These are phyloP conservation scores for Nomada ferruginata DNA, from an alignment of 2,888 invertebrate genomes.

Conservation along the genomic window DNA sequence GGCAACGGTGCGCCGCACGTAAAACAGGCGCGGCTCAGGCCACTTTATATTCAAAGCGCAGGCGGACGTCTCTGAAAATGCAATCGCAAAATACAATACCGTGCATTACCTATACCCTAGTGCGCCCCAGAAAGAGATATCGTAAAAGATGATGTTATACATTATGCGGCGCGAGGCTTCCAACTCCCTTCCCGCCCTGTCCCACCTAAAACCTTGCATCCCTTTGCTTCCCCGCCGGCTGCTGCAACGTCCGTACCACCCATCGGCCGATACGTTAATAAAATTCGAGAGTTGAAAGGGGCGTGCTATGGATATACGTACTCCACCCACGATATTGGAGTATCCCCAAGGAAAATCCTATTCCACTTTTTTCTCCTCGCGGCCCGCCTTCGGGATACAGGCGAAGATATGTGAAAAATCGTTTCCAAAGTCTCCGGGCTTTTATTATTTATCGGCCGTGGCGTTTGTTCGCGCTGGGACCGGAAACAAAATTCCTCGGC, in stretches of 20 bases:
- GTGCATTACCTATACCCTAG: constrained; percentile 79
- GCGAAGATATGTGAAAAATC: constrained; percentile 74
- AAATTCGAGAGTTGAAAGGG: constrained; percentile 79
- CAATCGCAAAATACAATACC: constrained; percentile 84
- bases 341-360: constrained; percentile 75
- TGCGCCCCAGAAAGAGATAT: constrained; percentile 78
- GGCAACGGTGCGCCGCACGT: constrained; percentile 62
- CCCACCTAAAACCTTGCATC: constrained; percentile 31
- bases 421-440: constrained; percentile 68
- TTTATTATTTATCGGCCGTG: constrained; percentile 73
- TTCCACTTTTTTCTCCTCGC: constrained; percentile 68
- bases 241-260: constrained; percentile 68
- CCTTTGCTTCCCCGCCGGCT: constrained; percentile 21
- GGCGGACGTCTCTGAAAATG: constrained; percentile 82
- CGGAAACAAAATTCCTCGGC: constrained; percentile 63
- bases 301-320: constrained; percentile 74
- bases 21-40: constrained; percentile 67
- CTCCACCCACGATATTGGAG: constrained; percentile 73
- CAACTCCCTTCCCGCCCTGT: constrained; percentile 62
- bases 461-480: constrained; percentile 69
- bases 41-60: constrained; percentile 83
- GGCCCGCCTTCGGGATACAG: constrained; percentile 65
- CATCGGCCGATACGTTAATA: constrained; percentile 79
- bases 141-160: constrained; percentile 83
- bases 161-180: constrained; percentile 79